These are phyloP conservation scores for Metopia argyrocephala DNA, from an alignment of 2,888 invertebrate species.

Conservation along the genomic window DNA sequence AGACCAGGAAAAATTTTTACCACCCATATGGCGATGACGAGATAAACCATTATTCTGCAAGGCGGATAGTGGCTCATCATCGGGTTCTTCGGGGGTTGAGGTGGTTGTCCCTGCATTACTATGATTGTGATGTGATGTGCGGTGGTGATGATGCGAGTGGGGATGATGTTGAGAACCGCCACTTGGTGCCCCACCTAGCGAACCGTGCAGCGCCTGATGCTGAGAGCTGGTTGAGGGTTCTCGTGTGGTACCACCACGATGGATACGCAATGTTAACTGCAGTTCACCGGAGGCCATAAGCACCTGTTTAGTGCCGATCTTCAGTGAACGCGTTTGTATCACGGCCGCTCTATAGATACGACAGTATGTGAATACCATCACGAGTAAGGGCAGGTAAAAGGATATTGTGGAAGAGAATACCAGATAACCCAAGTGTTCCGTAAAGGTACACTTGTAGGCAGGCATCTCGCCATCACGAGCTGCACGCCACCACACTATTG, in stretches of 20 bases:
- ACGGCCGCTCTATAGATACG: conserved; percentile 96
- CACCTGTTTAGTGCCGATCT: conserved; percentile 94
- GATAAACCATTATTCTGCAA: conserved; percentile 88
- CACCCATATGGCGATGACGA: conserved; percentile 85
- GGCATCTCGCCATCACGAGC: conserved; percentile 90
- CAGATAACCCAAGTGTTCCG: conserved; percentile 96
- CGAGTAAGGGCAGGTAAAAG: conserved; percentile 96
- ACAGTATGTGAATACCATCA: conserved; percentile 99
- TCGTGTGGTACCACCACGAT: conserved; percentile 90
- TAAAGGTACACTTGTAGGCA: conserved; percentile 94
- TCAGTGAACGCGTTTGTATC: conserved; percentile 92
- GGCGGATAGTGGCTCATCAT: conserved; percentile 86
- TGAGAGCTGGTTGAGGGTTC: conserved; percentile 78
- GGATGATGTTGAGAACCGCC: conserved; percentile 72
- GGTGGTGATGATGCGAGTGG: conserved; percentile 75
- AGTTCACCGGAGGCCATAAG: conserved; percentile 90
- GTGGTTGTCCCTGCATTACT: conserved; percentile 78
- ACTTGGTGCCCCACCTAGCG: conserved; percentile 63
- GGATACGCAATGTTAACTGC: conserved; percentile 93
- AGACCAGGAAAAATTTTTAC: conserved; percentile 94
- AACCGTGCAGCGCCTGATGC: conserved; percentile 74
- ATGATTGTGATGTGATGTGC: conserved; percentile 75
- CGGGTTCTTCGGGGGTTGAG: conserved; percentile 84
- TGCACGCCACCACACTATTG: conserved; percentile 97
- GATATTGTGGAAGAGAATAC: conserved; percentile 98